A percentile compares a stretch with the other conserved stretches of the same genome.
These are phyloP conservation scores for Pelobates fuscus DNA, from an alignment of 2,113 vertebrate species.

Conservation along the genomic window DNA sequence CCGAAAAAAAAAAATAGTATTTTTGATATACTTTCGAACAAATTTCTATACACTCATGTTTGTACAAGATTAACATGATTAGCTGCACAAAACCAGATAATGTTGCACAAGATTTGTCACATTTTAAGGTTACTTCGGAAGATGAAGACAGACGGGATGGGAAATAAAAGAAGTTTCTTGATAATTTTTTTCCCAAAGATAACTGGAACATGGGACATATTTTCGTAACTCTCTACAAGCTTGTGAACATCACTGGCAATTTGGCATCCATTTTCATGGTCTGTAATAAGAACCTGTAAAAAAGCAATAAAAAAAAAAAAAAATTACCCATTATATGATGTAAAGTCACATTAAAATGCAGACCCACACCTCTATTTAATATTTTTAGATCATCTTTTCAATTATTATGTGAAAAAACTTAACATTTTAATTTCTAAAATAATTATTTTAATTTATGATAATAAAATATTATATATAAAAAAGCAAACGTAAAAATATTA, in stretches of 20 bases:
- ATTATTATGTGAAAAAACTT: no score
- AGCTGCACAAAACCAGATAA: slow-evolving; percentile 16
- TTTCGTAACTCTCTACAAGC: slow-evolving; percentile 63
- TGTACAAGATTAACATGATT: slow-evolving; percentile 20
- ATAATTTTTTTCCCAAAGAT: slow-evolving; percentile 48
- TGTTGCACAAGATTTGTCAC: slow-evolving; percentile 30
- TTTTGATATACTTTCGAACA: no score
- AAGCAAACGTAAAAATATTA: no score
- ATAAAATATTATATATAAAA: no score
- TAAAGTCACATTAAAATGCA: no score
- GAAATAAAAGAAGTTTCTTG: slow-evolving; percentile 55
- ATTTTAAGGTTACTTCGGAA: background rate
- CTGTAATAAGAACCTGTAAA: slow-evolving; percentile 71
- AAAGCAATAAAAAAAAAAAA: slow-evolving; percentile 40
- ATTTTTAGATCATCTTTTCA: no score
- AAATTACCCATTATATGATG: background rate
- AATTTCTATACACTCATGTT: background rate
- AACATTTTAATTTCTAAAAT: no score
- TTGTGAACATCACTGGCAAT: slow-evolving; percentile 64
- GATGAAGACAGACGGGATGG: slow-evolving; percentile 47
- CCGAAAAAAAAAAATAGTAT: no score
- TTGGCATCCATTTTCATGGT: slow-evolving; percentile 58
- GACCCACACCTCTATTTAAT: no score
- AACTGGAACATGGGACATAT: slow-evolving; percentile 44
- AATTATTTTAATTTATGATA: no score